Evolutionary conservation across 2,797 vertebrate genomes (phyloP).

Genomic region (Microctenopoma stevenorrisi): DNA sequence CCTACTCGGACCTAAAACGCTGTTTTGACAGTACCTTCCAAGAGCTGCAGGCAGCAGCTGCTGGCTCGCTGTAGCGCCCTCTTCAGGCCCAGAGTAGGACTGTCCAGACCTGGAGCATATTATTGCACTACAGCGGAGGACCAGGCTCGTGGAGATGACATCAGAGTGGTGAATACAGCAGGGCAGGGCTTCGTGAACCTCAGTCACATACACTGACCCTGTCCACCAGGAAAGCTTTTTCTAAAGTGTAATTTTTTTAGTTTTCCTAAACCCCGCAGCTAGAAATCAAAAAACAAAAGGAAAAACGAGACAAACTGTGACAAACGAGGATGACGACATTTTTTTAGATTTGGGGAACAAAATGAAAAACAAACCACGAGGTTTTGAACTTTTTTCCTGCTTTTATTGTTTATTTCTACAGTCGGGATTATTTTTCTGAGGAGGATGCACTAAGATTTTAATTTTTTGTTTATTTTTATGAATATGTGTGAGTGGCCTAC

Average conservation of each 20-base stretch:
- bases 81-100: constrained; percentile 64
- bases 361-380: constrained; percentile 82
- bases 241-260: constrained; percentile 88
- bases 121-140: constrained; percentile 96
- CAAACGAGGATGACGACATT: constrained; percentile 78
- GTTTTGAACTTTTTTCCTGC: constrained; percentile 89
- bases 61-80: constrained; percentile 96
- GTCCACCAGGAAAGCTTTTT: constrained; percentile 92
- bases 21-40: constrained; percentile 99
- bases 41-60: constrained; percentile 94
- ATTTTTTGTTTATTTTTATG: constrained; percentile 87
- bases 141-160: constrained; percentile 75
- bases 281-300: constrained; percentile 77
- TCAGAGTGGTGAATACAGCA: constrained; percentile 80
- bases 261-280: constrained; percentile 88
- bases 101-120: constrained; percentile 86
- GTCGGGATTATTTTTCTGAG: constrained; percentile 84
- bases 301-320: constrained; percentile 88
- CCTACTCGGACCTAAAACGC: constrained; percentile 99
- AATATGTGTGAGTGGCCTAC: constrained; percentile 76
- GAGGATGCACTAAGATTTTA: constrained; percentile 99
- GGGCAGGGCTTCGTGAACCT: constrained; percentile 92
- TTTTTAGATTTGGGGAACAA: constrained; percentile 95
- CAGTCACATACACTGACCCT: constrained; percentile 98
- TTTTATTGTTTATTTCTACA: constrained; percentile 90